Evolutionary conservation across 2,888 invertebrate species (phyloP).

Genomic region (Temnothorax rugatulus): DNA sequence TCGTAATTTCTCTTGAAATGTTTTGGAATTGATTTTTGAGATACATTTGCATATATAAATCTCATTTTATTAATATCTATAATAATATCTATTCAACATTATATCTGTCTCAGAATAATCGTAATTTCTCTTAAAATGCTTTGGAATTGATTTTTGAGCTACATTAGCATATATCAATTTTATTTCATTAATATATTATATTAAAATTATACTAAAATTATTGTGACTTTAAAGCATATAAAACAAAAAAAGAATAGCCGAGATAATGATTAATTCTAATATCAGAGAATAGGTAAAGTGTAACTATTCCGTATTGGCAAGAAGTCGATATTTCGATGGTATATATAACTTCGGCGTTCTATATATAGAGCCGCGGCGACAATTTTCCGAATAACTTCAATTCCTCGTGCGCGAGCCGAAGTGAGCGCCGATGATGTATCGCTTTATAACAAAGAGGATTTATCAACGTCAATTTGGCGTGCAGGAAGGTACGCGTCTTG

Average conservation of each 20-base stretch:
- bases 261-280: neutral
- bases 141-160: neutral
- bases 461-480: slow-evolving; percentile 81
- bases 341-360: neutral
- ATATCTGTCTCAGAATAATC: neutral
- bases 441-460: slow-evolving; percentile 79
- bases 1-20: neutral
- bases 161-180: neutral
- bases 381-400: slow-evolving; percentile 72
- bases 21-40: neutral
- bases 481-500: slow-evolving; percentile 55
- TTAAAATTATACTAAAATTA: neutral
- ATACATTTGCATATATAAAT: neutral
- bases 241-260: neutral
- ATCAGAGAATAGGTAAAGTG: neutral
- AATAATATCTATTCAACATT: neutral
- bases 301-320: neutral
- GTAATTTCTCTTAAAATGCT: neutral
- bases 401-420: slow-evolving; percentile 49
- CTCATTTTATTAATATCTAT: neutral
- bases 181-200: neutral
- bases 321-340: slow-evolving; percentile 19
- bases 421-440: slow-evolving; percentile 76
- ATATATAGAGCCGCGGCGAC: slow-evolving; percentile 26
- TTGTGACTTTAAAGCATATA: neutral